A percentile compares a stretch with the other conserved stretches of the same genome.
These are phyloP conservation scores for Eupithecia centaureata DNA, from an alignment of 2,888 invertebrate species.

Conservation along the genomic window DNA sequence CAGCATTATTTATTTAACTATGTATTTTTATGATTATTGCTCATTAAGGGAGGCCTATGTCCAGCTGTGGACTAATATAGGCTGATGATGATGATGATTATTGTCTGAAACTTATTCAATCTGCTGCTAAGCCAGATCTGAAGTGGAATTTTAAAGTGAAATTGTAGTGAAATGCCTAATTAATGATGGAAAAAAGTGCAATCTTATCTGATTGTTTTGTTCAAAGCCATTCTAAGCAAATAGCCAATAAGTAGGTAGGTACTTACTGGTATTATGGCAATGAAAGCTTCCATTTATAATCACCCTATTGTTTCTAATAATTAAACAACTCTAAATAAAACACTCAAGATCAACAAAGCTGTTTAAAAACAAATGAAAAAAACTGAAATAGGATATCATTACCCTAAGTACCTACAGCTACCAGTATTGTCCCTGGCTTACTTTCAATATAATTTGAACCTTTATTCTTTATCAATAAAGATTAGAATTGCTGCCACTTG, in stretches of 20 bases:
- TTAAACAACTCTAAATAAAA: background rate
- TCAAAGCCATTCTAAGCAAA: background rate
- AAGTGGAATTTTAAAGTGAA: background rate
- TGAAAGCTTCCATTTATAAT: background rate
- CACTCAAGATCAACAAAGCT: constrained; percentile 17
- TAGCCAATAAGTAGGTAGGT: background rate
- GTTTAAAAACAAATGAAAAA: constrained; percentile 9
- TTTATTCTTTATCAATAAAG: background rate
- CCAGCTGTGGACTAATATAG: no score
- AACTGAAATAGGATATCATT: constrained; percentile 16
- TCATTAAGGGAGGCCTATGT: no score
- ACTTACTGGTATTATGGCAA: background rate
- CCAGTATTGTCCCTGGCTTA: background rate
- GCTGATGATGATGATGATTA: no score
- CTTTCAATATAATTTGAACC: constrained; percentile 2
- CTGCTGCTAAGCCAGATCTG: background rate
- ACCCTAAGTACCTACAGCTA: background rate
- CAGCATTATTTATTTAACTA: no score
- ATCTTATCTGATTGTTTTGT: background rate
- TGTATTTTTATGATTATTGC: no score
- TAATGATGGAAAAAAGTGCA: background rate
- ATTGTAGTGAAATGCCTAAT: background rate
- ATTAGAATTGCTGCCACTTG: background rate
- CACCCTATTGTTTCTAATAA: background rate
- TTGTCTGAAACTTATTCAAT: no score